phyloP scores from a whole-genome alignment of 2,113 vertebrate species.

The Paramisgurnus dabryanus region DNA sequence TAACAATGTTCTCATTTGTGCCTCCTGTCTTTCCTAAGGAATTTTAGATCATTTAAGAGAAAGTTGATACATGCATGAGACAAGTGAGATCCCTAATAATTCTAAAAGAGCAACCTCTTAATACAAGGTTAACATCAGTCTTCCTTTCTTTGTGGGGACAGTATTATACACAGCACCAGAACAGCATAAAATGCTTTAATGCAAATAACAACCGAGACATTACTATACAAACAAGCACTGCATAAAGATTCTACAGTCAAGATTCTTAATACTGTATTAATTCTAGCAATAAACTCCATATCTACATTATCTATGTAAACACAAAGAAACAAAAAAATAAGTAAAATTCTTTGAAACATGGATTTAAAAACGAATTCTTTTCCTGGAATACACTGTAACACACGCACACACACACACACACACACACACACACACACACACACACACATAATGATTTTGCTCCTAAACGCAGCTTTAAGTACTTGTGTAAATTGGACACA shows the following conservation, averaged over 20 bases:
- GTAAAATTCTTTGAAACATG: background rate
- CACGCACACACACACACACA: conserved; percentile 1
- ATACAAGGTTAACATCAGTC: background rate
- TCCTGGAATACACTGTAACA: conserved; percentile 27
- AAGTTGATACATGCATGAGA: too few relatives aligned
- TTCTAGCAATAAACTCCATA: too few relatives aligned
- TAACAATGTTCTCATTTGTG: too few relatives aligned
- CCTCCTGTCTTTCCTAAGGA: too few relatives aligned
- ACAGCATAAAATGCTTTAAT: background rate
- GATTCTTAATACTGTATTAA: too few relatives aligned
- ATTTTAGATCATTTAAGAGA: too few relatives aligned
- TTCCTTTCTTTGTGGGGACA: background rate
- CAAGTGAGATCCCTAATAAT: too few relatives aligned
- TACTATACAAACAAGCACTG: background rate
- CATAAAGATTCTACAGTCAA: background rate
- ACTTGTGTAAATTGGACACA: conserved; percentile 39
- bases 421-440: conserved; percentile 5
- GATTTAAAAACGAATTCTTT: background rate
- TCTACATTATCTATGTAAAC: background rate
- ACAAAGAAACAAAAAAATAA: background rate
- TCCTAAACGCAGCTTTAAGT: conserved; percentile 45
- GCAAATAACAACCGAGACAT: background rate
- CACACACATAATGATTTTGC: conserved; percentile 42
- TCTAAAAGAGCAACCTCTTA: too few relatives aligned
- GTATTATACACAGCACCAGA: background rate